These are phyloP conservation scores for Pseudeuparius sepicola DNA, from an alignment of 2,888 invertebrate genomes.

Conservation along the genomic window DNA sequence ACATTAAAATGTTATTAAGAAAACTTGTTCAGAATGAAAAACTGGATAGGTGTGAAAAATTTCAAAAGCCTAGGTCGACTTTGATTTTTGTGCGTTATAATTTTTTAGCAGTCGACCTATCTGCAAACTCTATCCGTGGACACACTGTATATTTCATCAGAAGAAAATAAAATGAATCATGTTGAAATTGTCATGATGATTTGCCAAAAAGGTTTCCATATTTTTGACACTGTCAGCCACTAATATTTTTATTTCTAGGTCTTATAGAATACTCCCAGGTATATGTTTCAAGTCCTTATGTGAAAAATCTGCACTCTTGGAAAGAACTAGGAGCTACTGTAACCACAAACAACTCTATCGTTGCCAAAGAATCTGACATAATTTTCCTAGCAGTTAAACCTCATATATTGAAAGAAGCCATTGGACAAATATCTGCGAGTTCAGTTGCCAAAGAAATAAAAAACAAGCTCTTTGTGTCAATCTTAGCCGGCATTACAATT, in stretches of 20 bases:
- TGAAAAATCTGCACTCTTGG: constrained; percentile 57
- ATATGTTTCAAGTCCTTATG: constrained; percentile 62
- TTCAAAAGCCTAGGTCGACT: no score
- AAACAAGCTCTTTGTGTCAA: constrained; percentile 65
- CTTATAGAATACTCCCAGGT: constrained; percentile 54
- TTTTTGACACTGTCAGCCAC: no score
- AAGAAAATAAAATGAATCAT: no score
- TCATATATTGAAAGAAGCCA: constrained; percentile 53
- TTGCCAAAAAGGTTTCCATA: no score
- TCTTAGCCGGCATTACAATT: constrained; percentile 69
- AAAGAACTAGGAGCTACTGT: constrained; percentile 49
- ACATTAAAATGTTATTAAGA: no score
- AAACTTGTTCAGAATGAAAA: no score
- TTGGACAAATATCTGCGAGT: constrained; percentile 36
- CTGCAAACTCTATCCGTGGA: no score
- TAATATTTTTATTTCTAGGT: constrained; percentile 42
- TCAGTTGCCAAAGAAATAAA: constrained; percentile 28
- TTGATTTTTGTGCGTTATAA: no score
- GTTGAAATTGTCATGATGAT: no score
- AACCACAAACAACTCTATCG: constrained; percentile 55
- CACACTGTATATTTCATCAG: no score
- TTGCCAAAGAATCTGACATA: constrained; percentile 55
- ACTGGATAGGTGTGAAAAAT: no score
- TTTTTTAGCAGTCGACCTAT: no score
- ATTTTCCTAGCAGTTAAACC: constrained; percentile 87